These are phyloP conservation scores for Notolepis coatsorum DNA, from an alignment of 2,797 vertebrate genomes.

Conservation along the genomic window DNA sequence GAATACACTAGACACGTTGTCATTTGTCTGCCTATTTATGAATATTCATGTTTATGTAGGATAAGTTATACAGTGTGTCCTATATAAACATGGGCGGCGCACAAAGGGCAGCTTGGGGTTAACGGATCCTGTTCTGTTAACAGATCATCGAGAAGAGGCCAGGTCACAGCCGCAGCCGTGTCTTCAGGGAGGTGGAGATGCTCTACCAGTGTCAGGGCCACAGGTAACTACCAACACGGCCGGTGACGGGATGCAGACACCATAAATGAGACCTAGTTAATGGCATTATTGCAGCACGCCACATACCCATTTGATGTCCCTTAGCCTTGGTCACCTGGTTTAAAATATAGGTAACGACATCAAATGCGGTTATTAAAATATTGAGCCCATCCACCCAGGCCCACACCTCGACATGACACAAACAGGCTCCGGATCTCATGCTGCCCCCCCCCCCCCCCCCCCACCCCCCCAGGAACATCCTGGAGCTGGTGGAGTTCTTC, in stretches of 20 bases:
- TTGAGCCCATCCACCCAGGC: too few species aligned
- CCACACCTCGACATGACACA: not conserved
- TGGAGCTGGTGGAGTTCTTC: slow-evolving; percentile 98
- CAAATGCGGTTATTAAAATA: too few species aligned
- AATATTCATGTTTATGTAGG: too few species aligned
- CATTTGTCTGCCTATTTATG: too few species aligned
- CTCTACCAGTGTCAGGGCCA: slow-evolving; percentile 99
- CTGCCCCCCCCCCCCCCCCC: not conserved
- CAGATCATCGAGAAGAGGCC: slow-evolving; percentile 98
- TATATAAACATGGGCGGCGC: slow-evolving; percentile 50
- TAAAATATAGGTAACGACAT: too few species aligned
- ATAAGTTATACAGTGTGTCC: slow-evolving; percentile 48
- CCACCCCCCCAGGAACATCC: slow-evolving; percentile 97
- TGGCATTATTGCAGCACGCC: too few species aligned
- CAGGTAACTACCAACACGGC: too few species aligned
- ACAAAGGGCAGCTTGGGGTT: too few species aligned
- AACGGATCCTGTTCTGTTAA: slow-evolving; percentile 46
- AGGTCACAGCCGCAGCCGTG: slow-evolving; percentile 93
- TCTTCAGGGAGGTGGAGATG: slow-evolving; percentile 99
- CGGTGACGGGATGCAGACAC: not conserved
- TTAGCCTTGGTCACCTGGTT: too few species aligned
- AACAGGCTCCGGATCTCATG: not conserved
- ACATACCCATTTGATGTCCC: too few species aligned
- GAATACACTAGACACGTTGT: too few species aligned
- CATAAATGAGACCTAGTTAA: not conserved